phyloP scores from a whole-genome alignment of 2,113 vertebrate species.

The Echinops telfairi region DNA sequence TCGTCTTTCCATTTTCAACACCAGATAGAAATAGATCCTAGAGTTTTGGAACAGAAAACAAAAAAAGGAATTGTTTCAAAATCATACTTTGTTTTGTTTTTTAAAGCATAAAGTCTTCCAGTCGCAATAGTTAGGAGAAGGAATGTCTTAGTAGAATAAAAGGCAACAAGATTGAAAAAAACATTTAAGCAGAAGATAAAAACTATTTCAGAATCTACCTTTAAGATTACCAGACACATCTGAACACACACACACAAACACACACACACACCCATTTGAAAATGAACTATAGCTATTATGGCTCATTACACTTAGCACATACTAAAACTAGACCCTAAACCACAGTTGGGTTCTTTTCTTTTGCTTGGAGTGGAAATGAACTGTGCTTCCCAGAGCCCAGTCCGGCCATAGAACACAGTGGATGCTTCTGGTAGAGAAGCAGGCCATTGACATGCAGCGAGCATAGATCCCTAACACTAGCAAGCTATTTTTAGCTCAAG shows the following conservation, averaged over 20 bases:
- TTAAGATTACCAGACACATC: conserved; percentile 19
- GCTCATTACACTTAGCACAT: not conserved
- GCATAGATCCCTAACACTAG: conserved; percentile 87
- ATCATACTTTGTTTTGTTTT: not conserved
- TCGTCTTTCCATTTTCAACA: conserved; percentile 35
- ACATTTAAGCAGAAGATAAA: conserved; percentile 36
- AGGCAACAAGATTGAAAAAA: not conserved
- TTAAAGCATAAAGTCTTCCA: not conserved
- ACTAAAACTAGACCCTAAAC: not conserved
- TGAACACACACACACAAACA: not conserved
- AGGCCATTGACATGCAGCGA: conserved; percentile 90
- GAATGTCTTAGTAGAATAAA: conserved; percentile 33
- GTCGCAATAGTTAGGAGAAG: conserved; percentile 21
- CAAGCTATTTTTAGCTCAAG: conserved; percentile 93
- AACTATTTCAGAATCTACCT: conserved; percentile 15
- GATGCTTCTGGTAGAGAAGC: conserved; percentile 84
- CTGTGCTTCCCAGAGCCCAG: conserved; percentile 47
- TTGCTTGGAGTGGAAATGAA: conserved; percentile 69
- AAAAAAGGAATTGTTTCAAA: conserved; percentile 19
- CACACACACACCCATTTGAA: not conserved
- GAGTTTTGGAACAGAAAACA: not conserved
- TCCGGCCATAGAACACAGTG: conserved; percentile 82
- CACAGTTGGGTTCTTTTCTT: conserved; percentile 43
- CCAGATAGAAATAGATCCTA: not conserved
- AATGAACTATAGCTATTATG: not conserved